Base-by-base conservation (phyloP, 2,888 invertebrate genomes). In the Lamproptera curius region DNA sequence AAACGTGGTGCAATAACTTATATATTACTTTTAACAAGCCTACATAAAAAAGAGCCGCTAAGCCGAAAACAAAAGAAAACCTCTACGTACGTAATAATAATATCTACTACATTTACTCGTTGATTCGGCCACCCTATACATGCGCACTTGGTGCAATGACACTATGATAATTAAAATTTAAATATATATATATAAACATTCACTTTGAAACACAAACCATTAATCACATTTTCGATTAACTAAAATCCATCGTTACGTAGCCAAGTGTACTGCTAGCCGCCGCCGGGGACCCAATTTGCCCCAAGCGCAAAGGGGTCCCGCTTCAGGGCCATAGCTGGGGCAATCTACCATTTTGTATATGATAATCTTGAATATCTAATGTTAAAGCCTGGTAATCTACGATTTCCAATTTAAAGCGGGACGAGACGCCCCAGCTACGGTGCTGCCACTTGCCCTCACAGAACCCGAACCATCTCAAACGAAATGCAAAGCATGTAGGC, bases 121-220 rank as follows among this genome's bases (percentile, higher is more conserved):
- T 76, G 81, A 76, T 70, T 76, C 68, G 70, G 70, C 64, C 72
- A 5, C 73, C 75, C 65, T 63, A 68, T 65, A 73, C 67, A 71
- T 65, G 65, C 67, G 85, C 85, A 86, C 85, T 85, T 84, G 73
- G 85, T 85, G 85, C 85, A 70, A 69, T 67, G 70, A 69, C 61
- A 70, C 65, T 67, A 75, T 63, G 52, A 70, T 65, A 67, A 67
- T 64, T 64, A 65, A 64, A 60, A 61, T 57, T 61, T 62, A 59
- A 61, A 62, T 55, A 60, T 60, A 62, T 55, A 60, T 60, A 63
- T 68, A 68, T 67, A 70, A 71, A 75, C 69, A 70, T 73, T 71
- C 60, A 72, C 57, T 64, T 62, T 62, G 59, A 68, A 74, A 80
- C 73, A 78, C 73, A 80, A 76, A 76, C 67, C 62, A 66, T 70